Evolutionary conservation across 2,797 vertebrate genomes (phyloP).

Genomic region (Triplophysa yarkandensis): DNA sequence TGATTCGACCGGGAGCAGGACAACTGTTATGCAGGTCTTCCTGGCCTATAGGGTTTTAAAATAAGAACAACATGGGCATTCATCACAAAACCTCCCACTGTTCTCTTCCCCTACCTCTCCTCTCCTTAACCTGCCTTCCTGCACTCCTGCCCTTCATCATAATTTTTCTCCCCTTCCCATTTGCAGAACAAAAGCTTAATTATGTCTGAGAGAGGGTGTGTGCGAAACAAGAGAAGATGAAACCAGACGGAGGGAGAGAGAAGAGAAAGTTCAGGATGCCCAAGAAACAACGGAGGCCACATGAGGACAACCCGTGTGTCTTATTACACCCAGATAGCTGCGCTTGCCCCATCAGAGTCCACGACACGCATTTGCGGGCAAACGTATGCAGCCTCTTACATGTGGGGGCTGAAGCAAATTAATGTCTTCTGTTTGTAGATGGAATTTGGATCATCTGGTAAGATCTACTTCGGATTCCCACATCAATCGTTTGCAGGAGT

Average conservation of each 20-base stretch:
- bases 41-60: constrained; percentile 29
- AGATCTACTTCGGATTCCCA: constrained; percentile 46
- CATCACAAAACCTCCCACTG: constrained; percentile 30
- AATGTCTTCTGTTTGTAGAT: constrained; percentile 31
- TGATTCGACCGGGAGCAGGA: constrained; percentile 4
- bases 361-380: background rate
- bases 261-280: too few species aligned
- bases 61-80: constrained; percentile 46
- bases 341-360: constrained; percentile 19
- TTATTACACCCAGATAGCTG: constrained; percentile 46
- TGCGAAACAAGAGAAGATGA: background rate
- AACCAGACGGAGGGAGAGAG: constrained; percentile 35
- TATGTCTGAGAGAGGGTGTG: constrained; percentile 52
- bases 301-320: constrained; percentile 48
- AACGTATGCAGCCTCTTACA: constrained; percentile 16
- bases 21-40: background rate
- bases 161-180: constrained; percentile 46
- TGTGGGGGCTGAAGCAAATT: constrained; percentile 34
- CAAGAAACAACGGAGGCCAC: constrained; percentile 35
- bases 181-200: constrained; percentile 55
- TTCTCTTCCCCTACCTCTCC: constrained; percentile 32
- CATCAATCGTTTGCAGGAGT: constrained; percentile 40
- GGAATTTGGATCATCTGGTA: constrained; percentile 42
- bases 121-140: constrained; percentile 47
- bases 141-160: constrained; percentile 11